Evolutionary conservation across 2,888 invertebrate species (phyloP).

Genomic region (Epirrita christyi): DNA sequence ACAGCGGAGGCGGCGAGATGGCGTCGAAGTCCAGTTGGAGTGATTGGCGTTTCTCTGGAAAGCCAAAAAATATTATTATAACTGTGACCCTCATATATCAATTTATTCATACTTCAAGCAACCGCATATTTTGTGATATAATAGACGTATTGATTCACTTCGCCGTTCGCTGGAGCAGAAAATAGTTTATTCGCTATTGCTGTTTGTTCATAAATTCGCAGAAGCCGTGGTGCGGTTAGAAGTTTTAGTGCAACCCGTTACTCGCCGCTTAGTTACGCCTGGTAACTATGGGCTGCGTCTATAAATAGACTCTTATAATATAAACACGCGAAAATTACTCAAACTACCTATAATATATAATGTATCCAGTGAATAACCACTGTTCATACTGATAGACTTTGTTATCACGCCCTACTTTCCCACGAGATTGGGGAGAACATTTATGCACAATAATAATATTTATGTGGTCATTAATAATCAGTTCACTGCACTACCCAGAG

Average conservation of each 20-base stretch:
- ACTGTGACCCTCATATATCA: background rate
- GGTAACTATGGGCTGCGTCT: slow-evolving; percentile 44
- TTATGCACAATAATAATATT: no score
- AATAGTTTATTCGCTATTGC: slow-evolving; percentile 47
- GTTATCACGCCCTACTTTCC: background rate
- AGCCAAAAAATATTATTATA: slow-evolving; percentile 6
- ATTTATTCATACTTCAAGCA: background rate
- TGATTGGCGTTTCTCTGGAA: slow-evolving; percentile 80
- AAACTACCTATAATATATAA: background rate
- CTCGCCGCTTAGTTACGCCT: slow-evolving; percentile 37
- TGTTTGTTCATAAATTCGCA: slow-evolving; percentile 32
- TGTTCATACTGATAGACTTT: background rate
- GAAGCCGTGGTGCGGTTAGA: slow-evolving; percentile 27
- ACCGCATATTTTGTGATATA: background rate
- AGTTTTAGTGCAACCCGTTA: slow-evolving; percentile 37
- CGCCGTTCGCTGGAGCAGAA: slow-evolving; percentile 17
- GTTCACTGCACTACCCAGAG: no score
- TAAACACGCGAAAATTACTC: slow-evolving; percentile 15
- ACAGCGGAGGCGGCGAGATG: slow-evolving; percentile 91
- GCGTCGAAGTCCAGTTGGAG: slow-evolving; percentile 87
- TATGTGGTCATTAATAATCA: no score
- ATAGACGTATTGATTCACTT: slow-evolving; percentile 7
- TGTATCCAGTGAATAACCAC: background rate
- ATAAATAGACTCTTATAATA: slow-evolving; percentile 57
- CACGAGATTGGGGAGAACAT: background rate